phyloP scores from a whole-genome alignment of 2,113 vertebrate species.

The Chamaea fasciata region DNA sequence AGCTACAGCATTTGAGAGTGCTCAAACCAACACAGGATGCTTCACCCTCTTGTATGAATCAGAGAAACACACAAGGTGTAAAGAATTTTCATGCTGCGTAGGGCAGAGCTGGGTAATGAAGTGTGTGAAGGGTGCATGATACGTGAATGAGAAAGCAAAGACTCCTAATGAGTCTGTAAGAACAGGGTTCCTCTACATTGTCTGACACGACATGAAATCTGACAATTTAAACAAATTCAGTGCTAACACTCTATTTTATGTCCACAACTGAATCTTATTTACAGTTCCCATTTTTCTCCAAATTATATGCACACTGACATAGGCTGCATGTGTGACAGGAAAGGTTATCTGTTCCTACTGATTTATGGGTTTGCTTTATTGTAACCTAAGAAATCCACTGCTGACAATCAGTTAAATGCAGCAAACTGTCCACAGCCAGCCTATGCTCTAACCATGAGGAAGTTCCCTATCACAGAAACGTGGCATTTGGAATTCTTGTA shows the following conservation, averaged over 20 bases:
- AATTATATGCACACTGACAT: not conserved
- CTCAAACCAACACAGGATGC: not conserved
- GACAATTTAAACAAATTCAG: conserved; percentile 21
- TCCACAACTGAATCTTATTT: not conserved
- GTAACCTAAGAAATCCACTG: not conserved
- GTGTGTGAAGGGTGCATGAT: conserved; percentile 1
- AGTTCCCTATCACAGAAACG: not conserved
- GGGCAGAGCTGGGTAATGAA: conserved; percentile 50
- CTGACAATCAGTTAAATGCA: not conserved
- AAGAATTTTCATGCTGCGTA: not conserved
- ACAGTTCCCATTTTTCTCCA: not conserved
- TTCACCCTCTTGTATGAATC: not conserved
- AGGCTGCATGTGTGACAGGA: not conserved
- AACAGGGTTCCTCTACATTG: not conserved
- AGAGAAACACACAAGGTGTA: not conserved
- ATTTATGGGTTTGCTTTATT: not conserved
- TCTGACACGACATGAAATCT: not conserved
- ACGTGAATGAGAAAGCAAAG: conserved; percentile 16
- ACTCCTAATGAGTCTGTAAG: not conserved
- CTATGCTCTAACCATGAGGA: not conserved
- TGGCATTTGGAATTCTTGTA: not conserved
- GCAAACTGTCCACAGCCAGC: not conserved
- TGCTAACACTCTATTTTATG: not conserved
- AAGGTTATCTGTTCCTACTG: not conserved
- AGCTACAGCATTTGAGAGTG: not conserved